These are phyloP conservation scores for Muscidifurax raptorellus DNA, from an alignment of 1,140 invertebrate species.

Conservation along the genomic window DNA sequence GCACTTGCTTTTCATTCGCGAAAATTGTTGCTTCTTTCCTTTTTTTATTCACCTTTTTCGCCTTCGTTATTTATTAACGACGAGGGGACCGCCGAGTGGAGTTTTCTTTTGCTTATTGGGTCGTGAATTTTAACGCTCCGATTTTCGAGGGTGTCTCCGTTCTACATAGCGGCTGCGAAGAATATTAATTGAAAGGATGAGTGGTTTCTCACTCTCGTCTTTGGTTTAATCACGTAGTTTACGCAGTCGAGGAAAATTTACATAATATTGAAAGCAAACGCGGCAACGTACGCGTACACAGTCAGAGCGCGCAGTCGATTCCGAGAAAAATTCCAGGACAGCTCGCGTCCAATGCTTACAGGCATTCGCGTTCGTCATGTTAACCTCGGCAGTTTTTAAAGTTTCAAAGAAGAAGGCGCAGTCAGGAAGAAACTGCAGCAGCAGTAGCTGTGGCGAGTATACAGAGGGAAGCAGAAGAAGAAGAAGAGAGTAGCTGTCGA, in stretches of 20 bases:
- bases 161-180: too few relatives aligned
- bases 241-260: too few relatives aligned
- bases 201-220: too few relatives aligned
- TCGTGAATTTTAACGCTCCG: background rate
- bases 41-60: background rate
- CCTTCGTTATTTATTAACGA: background rate
- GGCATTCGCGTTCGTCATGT: constrained; percentile 49
- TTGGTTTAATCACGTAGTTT: too few relatives aligned
- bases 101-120: background rate
- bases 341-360: constrained; percentile 27
- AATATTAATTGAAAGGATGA: background rate
- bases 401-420: constrained; percentile 48
- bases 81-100: too few relatives aligned
- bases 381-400: constrained; percentile 52
- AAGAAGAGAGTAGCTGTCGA: constrained; percentile 64
- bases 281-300: too few relatives aligned
- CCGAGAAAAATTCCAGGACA: background rate
- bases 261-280: background rate
- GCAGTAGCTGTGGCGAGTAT: background rate
- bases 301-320: background rate
- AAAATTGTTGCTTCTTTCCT: background rate
- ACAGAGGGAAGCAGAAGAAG: constrained; percentile 37
- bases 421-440: constrained; percentile 43
- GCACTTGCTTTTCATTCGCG: background rate
- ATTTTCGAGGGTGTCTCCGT: background rate